Base-by-base conservation (phyloP, 2,888 invertebrate genomes). In the Physocephala rufipes region DNA sequence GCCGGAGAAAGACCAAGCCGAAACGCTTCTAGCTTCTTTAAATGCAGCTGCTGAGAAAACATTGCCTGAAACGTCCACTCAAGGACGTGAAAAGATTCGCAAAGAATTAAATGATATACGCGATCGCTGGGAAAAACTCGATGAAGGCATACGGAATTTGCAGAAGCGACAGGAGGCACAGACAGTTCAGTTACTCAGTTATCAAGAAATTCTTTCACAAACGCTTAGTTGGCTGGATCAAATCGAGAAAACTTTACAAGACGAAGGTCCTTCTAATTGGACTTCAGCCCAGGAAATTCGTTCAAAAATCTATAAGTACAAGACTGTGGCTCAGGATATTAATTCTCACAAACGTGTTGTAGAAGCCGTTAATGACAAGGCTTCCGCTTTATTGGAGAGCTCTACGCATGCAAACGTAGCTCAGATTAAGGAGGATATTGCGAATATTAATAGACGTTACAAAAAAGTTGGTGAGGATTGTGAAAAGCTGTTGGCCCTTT, bases 41-140 rank as follows among this genome's bases (percentile, higher is more conserved):
- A 91, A 92, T 16, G 89, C 91, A 2, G 89, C 93, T 0, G 95
- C 95, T 2, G 97, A 98, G 81, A 92, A 93, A 83, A 90, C 97
- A n/a, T 89, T 96, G 74, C 95, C 96, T 0, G 95, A 96, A 84
- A 98, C 97, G 2, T 94, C 96, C 13, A 93, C 97, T 0, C 91
- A 92, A 78, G 97, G 97, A 0, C 90, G 97, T 74, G 97, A 98
- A 84, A 90, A 89, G 67, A 92, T 97, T 70, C 90, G 97, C n/a
- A 91, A 92, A 76, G 94, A 96, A 83, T 87, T 97, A 71, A 89
- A 95, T 79, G 88, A 90, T 30, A 89, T 95, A 19, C 90, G 95
- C 78, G 94, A 95, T 81, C 89, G 94, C 81, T 97, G 96, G 95
- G 97, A 97, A 79, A 90, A 90, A 82, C 87, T 97, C 0, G 92